Conservation (phyloP, 1,140 invertebrate species). For the Pseudomyrmex gracilis region DNA sequence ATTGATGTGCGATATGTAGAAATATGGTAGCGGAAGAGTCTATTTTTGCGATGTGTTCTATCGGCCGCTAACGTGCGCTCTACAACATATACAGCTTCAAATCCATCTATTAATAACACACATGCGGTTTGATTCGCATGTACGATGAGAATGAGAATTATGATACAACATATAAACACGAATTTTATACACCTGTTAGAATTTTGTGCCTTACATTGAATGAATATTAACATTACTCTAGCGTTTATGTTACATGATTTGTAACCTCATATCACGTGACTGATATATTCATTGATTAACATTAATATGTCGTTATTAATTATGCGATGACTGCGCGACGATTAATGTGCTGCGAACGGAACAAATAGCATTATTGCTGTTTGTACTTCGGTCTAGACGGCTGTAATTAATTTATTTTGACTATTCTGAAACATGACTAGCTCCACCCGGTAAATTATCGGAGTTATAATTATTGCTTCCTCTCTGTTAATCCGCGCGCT, state of each 20-base stretch:
- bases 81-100: background rate
- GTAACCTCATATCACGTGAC: slow-evolving; percentile 25
- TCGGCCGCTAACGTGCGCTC: background rate
- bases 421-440: slow-evolving; percentile 54
- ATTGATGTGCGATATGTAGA: slow-evolving; percentile 34
- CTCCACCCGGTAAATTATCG: slow-evolving; percentile 51
- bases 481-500: slow-evolving; percentile 42
- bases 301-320: slow-evolving; percentile 59
- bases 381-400: slow-evolving; percentile 56
- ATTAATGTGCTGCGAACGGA: slow-evolving; percentile 49
- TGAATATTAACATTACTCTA: slow-evolving; percentile 44
- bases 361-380: slow-evolving; percentile 58
- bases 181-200: slow-evolving; percentile 1
- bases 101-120: slow-evolving; percentile 3
- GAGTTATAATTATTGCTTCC: slow-evolving; percentile 51
- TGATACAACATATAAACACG: background rate
- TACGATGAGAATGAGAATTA: background rate
- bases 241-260: slow-evolving; percentile 49
- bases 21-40: slow-evolving; percentile 17
- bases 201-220: slow-evolving; percentile 14
- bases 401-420: slow-evolving; percentile 60
- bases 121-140: background rate
- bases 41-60: slow-evolving; percentile 27
- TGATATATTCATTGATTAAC: slow-evolving; percentile 59
- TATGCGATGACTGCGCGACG: slow-evolving; percentile 49